These are phyloP conservation scores for Megalurothrips usitatus DNA, from an alignment of 2,888 invertebrate species.

Conservation along the genomic window DNA sequence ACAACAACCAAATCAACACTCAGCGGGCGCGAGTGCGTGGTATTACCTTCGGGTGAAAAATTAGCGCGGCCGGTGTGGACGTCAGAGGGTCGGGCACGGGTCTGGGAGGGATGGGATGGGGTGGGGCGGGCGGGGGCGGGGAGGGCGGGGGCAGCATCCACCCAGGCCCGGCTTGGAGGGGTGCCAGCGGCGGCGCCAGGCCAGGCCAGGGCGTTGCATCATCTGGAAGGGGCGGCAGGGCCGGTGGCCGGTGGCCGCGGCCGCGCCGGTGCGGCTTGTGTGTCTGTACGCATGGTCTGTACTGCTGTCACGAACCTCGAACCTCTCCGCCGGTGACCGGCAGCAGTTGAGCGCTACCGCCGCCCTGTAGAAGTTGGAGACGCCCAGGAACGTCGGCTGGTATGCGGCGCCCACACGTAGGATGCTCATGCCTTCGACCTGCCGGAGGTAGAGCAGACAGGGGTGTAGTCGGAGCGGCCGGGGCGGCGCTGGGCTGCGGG, in stretches of 20 bases:
- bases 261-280: not conserved
- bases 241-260: not conserved
- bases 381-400: not conserved
- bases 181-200: not conserved
- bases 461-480: too few species aligned
- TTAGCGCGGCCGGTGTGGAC: not conserved
- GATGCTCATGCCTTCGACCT: not conserved
- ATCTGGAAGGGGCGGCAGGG: not conserved
- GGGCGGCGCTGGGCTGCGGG: too few species aligned
- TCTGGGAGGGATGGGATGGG: too few species aligned
- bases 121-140: not conserved
- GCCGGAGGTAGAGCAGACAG: not conserved
- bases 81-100: not conserved
- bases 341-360: slow-evolving; percentile 2
- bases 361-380: not conserved
- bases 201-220: slow-evolving; percentile 4
- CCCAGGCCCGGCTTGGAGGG: not conserved
- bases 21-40: too few species aligned
- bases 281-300: too few species aligned
- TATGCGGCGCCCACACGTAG: not conserved
- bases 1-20: too few species aligned
- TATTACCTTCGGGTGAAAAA: not conserved
- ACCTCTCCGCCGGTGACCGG: not conserved
- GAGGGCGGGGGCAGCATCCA: not conserved
- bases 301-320: slow-evolving; percentile 12